phyloP scores from a whole-genome alignment of 2,797 vertebrate genomes.

The Amphiprion clarkii region DNA sequence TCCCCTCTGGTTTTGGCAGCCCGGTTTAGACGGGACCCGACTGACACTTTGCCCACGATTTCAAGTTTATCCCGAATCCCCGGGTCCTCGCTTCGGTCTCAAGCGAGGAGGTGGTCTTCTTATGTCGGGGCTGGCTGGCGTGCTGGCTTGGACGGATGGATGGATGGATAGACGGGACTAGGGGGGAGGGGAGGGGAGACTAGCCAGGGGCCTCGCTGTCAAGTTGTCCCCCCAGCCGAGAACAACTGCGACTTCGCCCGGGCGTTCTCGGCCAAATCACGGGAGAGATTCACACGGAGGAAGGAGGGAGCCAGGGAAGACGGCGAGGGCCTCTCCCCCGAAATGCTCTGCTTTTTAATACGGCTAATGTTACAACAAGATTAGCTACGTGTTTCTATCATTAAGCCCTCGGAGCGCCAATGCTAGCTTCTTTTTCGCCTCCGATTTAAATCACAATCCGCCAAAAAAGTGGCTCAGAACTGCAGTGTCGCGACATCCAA shows the following conservation, averaged over 20 bases:
- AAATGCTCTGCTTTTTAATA: slow-evolving; percentile 49
- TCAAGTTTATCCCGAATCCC: slow-evolving; percentile 47
- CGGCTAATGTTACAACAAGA: slow-evolving; percentile 45
- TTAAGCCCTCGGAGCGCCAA: slow-evolving; percentile 45
- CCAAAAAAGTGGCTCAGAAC: slow-evolving; percentile 40
- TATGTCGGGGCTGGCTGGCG: slow-evolving; percentile 12
- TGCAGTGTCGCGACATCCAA: slow-evolving; percentile 68
- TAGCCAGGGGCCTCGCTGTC: slow-evolving; percentile 83
- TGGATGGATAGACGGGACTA: slow-evolving; percentile 54
- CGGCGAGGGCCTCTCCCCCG: slow-evolving; percentile 55
- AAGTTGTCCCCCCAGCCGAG: slow-evolving; percentile 81
- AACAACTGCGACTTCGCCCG: slow-evolving; percentile 73
- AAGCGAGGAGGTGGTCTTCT: slow-evolving; percentile 57
- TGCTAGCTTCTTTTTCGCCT: slow-evolving; percentile 12
- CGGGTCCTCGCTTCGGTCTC: slow-evolving; percentile 60
- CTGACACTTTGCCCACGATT: slow-evolving; percentile 55
- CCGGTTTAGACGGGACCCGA: slow-evolving; percentile 77
- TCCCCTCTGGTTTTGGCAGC: slow-evolving; percentile 83
- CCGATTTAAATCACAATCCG: slow-evolving; percentile 39
- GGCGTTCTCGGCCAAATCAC: slow-evolving; percentile 72
- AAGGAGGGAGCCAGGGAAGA: slow-evolving; percentile 42
- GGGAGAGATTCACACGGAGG: slow-evolving; percentile 53
- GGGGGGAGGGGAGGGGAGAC: slow-evolving; percentile 65
- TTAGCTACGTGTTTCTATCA: slow-evolving; percentile 44
- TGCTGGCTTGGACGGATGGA: slow-evolving; percentile 12